A percentile compares a stretch with the other conserved stretches of the same genome.
Evolutionary conservation across 2,113 vertebrate species (phyloP).

Genomic region (Balaenoptera acutorostrata): DNA sequence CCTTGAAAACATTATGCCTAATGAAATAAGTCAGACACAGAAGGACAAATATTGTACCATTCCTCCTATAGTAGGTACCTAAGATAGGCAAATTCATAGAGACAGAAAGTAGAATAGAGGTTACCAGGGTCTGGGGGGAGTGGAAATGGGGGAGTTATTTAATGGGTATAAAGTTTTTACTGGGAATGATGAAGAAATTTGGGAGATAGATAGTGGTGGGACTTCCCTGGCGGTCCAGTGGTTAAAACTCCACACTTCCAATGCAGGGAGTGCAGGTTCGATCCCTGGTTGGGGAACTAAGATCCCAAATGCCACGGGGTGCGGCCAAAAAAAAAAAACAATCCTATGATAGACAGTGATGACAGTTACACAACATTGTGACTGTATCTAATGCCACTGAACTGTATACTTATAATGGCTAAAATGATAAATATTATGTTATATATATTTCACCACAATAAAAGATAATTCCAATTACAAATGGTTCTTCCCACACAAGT

Average conservation of each 20-base stretch:
- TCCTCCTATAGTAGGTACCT: neutral
- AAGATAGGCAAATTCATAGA: neutral
- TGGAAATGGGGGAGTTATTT: neutral
- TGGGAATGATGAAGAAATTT: neutral
- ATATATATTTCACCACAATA: neutral
- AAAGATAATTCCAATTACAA: slow-evolving; percentile 15
- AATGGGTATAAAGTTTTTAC: neutral
- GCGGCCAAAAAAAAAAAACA: too few relatives aligned
- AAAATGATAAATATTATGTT: slow-evolving; percentile 12
- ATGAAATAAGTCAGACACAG: neutral
- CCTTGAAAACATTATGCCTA: slow-evolving; percentile 7
- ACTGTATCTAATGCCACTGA: neutral
- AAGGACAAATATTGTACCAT: neutral
- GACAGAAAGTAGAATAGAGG: neutral
- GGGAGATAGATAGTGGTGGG: neutral
- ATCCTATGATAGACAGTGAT: neutral
- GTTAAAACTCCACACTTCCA: too few relatives aligned
- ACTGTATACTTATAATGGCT: neutral
- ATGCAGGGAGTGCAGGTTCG: too few relatives aligned
- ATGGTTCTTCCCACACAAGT: neutral
- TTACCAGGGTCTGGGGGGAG: neutral
- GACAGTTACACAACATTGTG: neutral
- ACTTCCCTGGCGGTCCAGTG: too few relatives aligned
- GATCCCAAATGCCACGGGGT: too few relatives aligned
- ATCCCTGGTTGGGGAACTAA: too few relatives aligned